These are phyloP conservation scores for Andrena bucephala DNA, from an alignment of 2,888 invertebrate genomes.

Conservation along the genomic window DNA sequence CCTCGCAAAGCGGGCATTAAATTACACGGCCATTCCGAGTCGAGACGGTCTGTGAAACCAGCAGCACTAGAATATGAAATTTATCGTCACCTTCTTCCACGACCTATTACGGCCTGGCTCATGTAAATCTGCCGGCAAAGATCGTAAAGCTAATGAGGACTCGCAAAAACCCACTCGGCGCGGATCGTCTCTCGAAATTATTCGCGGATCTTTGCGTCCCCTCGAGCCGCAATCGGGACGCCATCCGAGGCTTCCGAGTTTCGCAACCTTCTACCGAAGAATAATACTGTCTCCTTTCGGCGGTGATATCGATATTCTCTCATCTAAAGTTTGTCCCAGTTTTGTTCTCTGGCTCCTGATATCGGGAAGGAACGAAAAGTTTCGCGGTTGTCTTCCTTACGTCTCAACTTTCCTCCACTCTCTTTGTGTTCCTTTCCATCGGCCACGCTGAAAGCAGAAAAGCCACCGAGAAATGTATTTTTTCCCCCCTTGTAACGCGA, in stretches of 20 bases:
- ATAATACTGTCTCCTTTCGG: conserved; percentile 49
- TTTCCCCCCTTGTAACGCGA: neutral
- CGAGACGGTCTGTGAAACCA: conserved; percentile 52
- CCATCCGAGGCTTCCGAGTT: conserved; percentile 21
- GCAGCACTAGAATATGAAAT: conserved; percentile 79
- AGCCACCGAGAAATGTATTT: conserved; percentile 43
- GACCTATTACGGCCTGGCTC: conserved; percentile 74
- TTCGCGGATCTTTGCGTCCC: neutral
- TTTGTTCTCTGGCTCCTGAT: conserved; percentile 49
- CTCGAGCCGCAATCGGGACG: neutral
- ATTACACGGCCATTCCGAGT: conserved; percentile 64
- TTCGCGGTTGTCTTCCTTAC: conserved; percentile 50
- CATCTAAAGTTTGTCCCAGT: conserved; percentile 67
- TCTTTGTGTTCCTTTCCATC: conserved; percentile 16
- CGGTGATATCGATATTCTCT: conserved; percentile 58
- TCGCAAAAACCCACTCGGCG: conserved; percentile 37
- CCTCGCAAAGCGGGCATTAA: conserved; percentile 75
- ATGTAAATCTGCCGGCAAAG: conserved; percentile 75
- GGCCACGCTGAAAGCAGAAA: conserved; percentile 24
- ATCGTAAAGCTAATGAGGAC: conserved; percentile 79
- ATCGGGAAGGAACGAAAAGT: conserved; percentile 62
- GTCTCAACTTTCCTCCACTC: neutral
- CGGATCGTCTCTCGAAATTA: conserved; percentile 42
- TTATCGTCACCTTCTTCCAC: conserved; percentile 74
- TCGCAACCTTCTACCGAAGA: conserved; percentile 43